Conservation (phyloP, 2,888 invertebrate species). For the Mythimna albipuncta region DNA sequence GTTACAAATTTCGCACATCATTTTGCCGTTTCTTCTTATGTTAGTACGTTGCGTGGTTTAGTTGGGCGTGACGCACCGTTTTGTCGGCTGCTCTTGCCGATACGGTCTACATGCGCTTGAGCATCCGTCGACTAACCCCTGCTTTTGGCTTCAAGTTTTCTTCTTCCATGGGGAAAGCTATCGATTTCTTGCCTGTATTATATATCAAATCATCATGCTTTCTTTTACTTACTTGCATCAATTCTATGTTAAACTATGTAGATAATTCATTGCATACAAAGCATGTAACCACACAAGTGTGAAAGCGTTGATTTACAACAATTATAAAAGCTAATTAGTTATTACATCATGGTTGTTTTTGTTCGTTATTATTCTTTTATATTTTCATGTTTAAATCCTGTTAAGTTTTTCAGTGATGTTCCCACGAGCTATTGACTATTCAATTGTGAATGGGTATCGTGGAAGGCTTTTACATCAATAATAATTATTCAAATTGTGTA, state of each 20-base stretch:
- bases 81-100: conserved; percentile 86
- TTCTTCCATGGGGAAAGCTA: conserved; percentile 71
- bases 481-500: conserved; percentile 82
- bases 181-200: conserved; percentile 68
- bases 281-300: conserved; percentile 50
- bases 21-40: conserved; percentile 74
- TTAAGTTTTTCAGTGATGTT: conserved; percentile 77
- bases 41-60: conserved; percentile 83
- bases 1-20: conserved; percentile 76
- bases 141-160: conserved; percentile 78
- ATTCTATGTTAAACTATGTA: conserved; percentile 26
- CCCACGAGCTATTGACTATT: conserved; percentile 82
- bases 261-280: conserved; percentile 36
- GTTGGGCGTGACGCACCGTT: conserved; percentile 87
- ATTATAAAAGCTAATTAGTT: conserved; percentile 63
- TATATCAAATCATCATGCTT: conserved; percentile 58
- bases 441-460: conserved; percentile 72
- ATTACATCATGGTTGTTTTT: conserved; percentile 68
- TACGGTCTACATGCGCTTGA: conserved; percentile 86
- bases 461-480: conserved; percentile 71
- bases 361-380: conserved; percentile 65
- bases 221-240: conserved; percentile 35
- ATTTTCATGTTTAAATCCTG: conserved; percentile 62
- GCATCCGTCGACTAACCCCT: conserved; percentile 83
- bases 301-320: conserved; percentile 53